These are phyloP conservation scores for Leptura quadrifasciata DNA, from an alignment of 2,888 invertebrate species.

Conservation along the genomic window DNA sequence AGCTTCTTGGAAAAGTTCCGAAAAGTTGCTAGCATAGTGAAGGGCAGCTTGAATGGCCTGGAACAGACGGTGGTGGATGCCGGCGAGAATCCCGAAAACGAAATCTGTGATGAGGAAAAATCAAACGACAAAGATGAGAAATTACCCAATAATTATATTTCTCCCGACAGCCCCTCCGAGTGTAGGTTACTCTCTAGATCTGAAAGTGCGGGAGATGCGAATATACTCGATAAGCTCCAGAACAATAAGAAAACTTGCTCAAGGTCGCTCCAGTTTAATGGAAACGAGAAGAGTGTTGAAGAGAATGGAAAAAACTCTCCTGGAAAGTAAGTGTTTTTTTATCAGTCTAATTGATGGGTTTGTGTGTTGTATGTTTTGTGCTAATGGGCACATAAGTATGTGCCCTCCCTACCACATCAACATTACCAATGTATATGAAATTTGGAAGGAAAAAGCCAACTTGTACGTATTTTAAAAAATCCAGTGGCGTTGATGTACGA, in stretches of 20 bases:
- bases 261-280: conserved; percentile 77
- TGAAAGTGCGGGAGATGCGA: conserved; percentile 87
- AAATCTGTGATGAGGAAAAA: conserved; percentile 40
- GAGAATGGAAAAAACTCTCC: conserved; percentile 74
- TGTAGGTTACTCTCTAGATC: conserved; percentile 78
- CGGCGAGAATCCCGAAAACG: conserved; percentile 38
- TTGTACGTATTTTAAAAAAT: too few relatives aligned
- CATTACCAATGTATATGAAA: too few relatives aligned
- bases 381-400: too few relatives aligned
- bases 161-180: conserved; percentile 80
- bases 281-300: conserved; percentile 67
- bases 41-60: conserved; percentile 67
- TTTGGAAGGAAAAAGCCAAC: too few relatives aligned
- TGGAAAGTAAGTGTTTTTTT: conserved; percentile 76
- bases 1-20: conserved; percentile 77
- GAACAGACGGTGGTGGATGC: conserved; percentile 61
- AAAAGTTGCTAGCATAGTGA: conserved; percentile 78
- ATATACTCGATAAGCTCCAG: conserved; percentile 83
- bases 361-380: too few relatives aligned
- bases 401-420: too few relatives aligned
- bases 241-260: conserved; percentile 76
- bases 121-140: conserved; percentile 52
- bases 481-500: too few relatives aligned
- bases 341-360: too few relatives aligned
- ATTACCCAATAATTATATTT: conserved; percentile 43